A percentile compares a stretch with the other conserved stretches of the same genome.
These are phyloP conservation scores for Hyles vespertilio DNA, from an alignment of 1,140 invertebrate species.

Conservation along the genomic window DNA sequence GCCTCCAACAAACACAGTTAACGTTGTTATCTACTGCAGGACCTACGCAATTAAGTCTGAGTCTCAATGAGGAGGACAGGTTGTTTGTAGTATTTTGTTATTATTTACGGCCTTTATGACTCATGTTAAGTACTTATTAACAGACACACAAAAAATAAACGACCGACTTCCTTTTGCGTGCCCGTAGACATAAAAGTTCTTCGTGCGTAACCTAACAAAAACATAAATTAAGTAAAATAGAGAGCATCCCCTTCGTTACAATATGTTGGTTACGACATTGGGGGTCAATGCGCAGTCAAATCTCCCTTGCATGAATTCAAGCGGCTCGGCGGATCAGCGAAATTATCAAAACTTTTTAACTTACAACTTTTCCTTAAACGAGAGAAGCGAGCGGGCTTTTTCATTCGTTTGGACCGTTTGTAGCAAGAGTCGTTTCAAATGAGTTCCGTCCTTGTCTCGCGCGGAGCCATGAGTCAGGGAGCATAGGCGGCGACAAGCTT, in stretches of 20 bases:
- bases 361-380: conserved; percentile 67
- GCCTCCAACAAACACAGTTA: no score
- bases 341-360: conserved; percentile 74
- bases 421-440: conserved; percentile 20
- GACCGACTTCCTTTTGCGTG: conserved; percentile 70
- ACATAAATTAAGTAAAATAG: conserved; percentile 74
- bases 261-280: conserved; percentile 65
- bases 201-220: conserved; percentile 69
- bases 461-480: conserved; percentile 26
- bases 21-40: no score
- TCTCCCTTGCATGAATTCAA: conserved; percentile 57
- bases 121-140: conserved; percentile 59
- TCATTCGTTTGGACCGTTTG: conserved; percentile 41
- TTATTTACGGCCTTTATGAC: conserved; percentile 60
- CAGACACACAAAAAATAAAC: conserved; percentile 64
- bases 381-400: conserved; percentile 42
- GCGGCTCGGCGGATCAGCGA: conserved; percentile 48
- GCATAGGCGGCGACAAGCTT: conserved; percentile 34
- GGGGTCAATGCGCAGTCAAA: conserved; percentile 62
- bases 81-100: conserved; percentile 1
- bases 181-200: conserved; percentile 67
- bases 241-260: conserved; percentile 70
- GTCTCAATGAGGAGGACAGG: neutral
- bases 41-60: neutral
- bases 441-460: conserved; percentile 47